Percentiles rank a stretch among this genome's conserved stretches.
These are phyloP conservation scores for Damaliscus lunatus DNA, from an alignment of 2,113 vertebrate genomes.

Conservation along the genomic window DNA sequence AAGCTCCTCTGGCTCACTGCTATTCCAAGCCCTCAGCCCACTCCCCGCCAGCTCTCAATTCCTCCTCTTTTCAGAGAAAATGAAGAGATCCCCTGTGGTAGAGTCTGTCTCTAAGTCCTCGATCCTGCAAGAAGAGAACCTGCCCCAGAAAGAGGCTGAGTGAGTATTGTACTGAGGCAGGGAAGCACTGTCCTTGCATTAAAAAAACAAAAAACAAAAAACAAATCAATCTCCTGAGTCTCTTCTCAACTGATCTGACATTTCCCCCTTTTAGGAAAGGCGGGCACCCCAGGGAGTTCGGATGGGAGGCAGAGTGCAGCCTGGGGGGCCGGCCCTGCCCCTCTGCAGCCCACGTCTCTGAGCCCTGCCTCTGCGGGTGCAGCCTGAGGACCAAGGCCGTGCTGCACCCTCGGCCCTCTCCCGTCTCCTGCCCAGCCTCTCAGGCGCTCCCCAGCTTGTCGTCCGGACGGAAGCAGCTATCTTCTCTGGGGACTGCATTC, in stretches of 20 bases:
- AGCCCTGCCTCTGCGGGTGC: conserved; percentile 52
- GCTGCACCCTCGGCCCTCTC: not conserved
- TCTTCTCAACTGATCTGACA: not conserved
- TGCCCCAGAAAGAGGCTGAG: not conserved
- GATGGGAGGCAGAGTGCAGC: not conserved
- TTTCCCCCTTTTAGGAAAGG: not conserved
- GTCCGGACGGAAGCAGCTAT: not conserved
- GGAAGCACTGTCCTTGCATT: not conserved
- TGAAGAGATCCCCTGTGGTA: not conserved
- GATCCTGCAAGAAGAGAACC: not conserved
- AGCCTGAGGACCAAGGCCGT: conserved; percentile 9
- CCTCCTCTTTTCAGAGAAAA: not conserved
- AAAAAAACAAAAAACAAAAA: not conserved
- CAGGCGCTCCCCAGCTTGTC: not conserved
- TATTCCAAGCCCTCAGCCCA: not conserved
- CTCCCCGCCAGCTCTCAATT: not conserved
- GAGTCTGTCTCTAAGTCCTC: not conserved
- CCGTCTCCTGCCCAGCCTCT: not conserved
- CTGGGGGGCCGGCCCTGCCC: not conserved
- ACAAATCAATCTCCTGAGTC: not conserved
- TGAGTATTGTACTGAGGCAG: not conserved
- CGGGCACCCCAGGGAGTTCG: not conserved
- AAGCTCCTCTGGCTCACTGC: not conserved
- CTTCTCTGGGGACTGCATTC: not conserved
- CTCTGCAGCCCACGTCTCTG: accelerated